Evolutionary conservation across 2,888 invertebrate species (phyloP).

Genomic region (Rhingia campestris): DNA sequence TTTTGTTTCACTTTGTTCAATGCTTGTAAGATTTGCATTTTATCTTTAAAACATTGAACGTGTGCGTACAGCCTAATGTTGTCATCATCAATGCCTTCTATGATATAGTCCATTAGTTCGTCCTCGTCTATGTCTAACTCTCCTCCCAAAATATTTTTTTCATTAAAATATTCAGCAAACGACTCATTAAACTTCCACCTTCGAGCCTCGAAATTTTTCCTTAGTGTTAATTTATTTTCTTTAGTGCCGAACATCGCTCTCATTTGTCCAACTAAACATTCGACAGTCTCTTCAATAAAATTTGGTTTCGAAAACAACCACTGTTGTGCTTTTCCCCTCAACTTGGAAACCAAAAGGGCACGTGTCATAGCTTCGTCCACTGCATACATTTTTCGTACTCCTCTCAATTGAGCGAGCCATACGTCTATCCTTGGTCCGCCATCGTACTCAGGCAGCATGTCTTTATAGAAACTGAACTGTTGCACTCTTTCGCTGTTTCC

Average conservation of each 20-base stretch:
- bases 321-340: slow-evolving; percentile 33
- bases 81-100: slow-evolving; percentile 23
- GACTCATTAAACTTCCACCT: slow-evolving; percentile 10
- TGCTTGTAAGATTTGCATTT: neutral
- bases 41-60: slow-evolving; percentile 14
- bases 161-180: slow-evolving; percentile 17
- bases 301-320: slow-evolving; percentile 60
- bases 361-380: neutral
- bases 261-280: slow-evolving; percentile 35
- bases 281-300: slow-evolving; percentile 39
- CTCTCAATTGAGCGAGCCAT: no score
- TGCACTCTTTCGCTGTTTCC: no score
- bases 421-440: no score
- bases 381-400: no score
- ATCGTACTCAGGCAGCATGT: no score
- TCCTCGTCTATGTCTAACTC: slow-evolving; percentile 21
- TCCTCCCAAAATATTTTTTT: slow-evolving; percentile 6
- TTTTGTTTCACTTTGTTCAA: slow-evolving; percentile 9
- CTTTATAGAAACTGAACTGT: no score
- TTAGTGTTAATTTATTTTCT: slow-evolving; percentile 6
- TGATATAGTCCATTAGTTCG: slow-evolving; percentile 21
- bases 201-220: slow-evolving; percentile 15
- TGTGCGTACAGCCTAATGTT: slow-evolving; percentile 7
- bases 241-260: slow-evolving; percentile 10
- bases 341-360: neutral